Percentiles rank a stretch among this genome's conserved stretches.
These are phyloP conservation scores for Anolis sagrei DNA, from an alignment of 2,113 vertebrate species.

Conservation along the genomic window DNA sequence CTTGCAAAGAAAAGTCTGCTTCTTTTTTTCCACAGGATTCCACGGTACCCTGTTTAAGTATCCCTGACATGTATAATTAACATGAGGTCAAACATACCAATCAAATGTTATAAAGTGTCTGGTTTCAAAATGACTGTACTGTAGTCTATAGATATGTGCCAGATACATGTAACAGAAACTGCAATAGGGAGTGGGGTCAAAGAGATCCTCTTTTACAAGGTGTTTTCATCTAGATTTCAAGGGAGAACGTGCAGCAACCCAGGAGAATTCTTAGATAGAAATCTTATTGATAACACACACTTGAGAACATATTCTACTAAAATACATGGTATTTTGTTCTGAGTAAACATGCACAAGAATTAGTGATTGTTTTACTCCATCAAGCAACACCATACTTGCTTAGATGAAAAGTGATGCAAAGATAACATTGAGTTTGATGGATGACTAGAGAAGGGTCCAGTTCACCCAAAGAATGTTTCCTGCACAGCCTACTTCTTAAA, in stretches of 20 bases:
- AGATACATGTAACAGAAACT: slow-evolving; percentile 45
- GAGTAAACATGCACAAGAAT: neutral
- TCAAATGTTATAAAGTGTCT: slow-evolving; percentile 48
- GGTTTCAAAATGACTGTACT: slow-evolving; percentile 53
- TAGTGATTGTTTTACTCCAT: neutral
- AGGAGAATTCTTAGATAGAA: neutral
- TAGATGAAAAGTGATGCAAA: neutral
- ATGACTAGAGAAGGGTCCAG: no score
- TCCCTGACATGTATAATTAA: slow-evolving; percentile 61
- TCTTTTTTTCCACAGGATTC: slow-evolving; percentile 26
- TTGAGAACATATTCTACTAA: neutral
- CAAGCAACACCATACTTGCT: neutral
- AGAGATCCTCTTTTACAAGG: slow-evolving; percentile 22
- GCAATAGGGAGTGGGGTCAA: slow-evolving; percentile 36
- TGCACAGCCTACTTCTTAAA: neutral
- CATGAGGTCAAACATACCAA: slow-evolving; percentile 57
- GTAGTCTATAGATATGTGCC: slow-evolving; percentile 35
- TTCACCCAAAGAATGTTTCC: neutral
- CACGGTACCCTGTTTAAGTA: slow-evolving; percentile 46
- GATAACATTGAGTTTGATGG: neutral
- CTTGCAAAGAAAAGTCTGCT: slow-evolving; percentile 32
- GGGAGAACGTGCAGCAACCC: neutral
- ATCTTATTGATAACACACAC: neutral
- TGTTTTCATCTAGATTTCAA: slow-evolving; percentile 32
- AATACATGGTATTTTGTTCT: neutral